A percentile compares a stretch with the other conserved stretches of the same genome.
Evolutionary conservation across 1,140 invertebrate genomes (phyloP).

Genomic region (Chironomus tepperi): DNA sequence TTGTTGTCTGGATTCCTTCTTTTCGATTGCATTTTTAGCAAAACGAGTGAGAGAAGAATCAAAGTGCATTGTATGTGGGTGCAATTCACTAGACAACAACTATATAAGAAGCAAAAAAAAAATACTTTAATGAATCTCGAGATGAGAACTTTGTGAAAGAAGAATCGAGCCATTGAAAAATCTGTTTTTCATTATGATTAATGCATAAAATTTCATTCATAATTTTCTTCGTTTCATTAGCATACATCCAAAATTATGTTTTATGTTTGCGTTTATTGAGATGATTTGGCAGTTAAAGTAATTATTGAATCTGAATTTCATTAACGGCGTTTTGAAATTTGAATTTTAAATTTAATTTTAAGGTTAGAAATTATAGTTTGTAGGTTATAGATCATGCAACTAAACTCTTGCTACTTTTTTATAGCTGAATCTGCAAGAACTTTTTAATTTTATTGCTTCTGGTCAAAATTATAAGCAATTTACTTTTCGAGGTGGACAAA

Average conservation of each 20-base stretch:
- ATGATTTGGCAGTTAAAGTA: neutral
- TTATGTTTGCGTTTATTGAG: neutral
- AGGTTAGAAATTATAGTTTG: too few species aligned
- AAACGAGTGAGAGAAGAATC: neutral
- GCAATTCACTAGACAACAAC: conserved; percentile 15
- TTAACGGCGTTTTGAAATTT: too few species aligned
- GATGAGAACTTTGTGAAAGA: too few species aligned
- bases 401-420: too few species aligned
- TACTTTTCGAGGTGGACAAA: too few species aligned
- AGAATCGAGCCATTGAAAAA: conserved; percentile 4
- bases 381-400: too few species aligned
- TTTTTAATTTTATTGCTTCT: too few species aligned
- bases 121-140: conserved; percentile 2
- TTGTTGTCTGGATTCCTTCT: neutral
- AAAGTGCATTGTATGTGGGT: conserved; percentile 17
- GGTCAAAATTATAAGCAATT: too few species aligned
- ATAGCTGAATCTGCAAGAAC: too few species aligned
- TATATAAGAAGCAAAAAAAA: neutral
- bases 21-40: neutral
- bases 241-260: neutral
- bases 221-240: conserved; percentile 21
- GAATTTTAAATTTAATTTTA: too few species aligned
- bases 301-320: neutral
- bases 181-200: conserved; percentile 23
- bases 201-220: conserved; percentile 7